phyloP scores from a whole-genome alignment of 2,888 invertebrate genomes.

The Tachina lurida region DNA sequence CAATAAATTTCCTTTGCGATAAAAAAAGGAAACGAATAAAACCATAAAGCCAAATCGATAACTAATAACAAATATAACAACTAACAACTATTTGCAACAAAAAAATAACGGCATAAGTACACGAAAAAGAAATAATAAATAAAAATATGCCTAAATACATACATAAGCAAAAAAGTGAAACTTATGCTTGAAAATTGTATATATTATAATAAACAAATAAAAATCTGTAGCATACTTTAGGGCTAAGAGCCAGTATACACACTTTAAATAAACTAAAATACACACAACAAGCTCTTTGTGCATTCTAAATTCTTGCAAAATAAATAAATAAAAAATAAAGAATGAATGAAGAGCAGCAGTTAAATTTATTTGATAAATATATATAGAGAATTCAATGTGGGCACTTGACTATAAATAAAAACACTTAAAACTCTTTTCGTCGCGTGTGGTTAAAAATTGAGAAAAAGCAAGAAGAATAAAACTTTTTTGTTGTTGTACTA shows the following conservation, averaged over 20 bases:
- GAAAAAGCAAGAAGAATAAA: background rate
- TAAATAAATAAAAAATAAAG: conserved; percentile 8
- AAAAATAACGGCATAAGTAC: conserved; percentile 10
- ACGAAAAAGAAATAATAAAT: conserved; percentile 31
- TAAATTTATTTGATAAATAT: conserved; percentile 40
- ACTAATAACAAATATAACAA: conserved; percentile 57
- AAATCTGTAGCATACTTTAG: conserved; percentile 60
- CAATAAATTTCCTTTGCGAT: conserved; percentile 59
- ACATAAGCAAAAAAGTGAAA: conserved; percentile 28
- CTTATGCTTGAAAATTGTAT: conserved; percentile 16
- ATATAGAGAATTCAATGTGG: conserved; percentile 44
- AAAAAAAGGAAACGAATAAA: conserved; percentile 26
- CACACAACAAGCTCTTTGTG: background rate
- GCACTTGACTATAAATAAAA: conserved; percentile 56
- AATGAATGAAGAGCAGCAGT: conserved; percentile 27
- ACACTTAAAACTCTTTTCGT: conserved; percentile 45
- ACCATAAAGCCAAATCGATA: conserved; percentile 61
- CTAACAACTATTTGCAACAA: conserved; percentile 28
- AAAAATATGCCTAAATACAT: conserved; percentile 18
- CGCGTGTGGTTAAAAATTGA: conserved; percentile 28
- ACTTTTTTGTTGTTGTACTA: conserved; percentile 34
- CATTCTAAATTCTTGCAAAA: background rate
- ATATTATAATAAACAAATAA: conserved; percentile 25
- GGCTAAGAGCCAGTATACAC: conserved; percentile 51
- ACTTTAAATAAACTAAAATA: conserved; percentile 33